Conservation (phyloP, 2,113 vertebrate species). For the Heterocephalus glaber region DNA sequence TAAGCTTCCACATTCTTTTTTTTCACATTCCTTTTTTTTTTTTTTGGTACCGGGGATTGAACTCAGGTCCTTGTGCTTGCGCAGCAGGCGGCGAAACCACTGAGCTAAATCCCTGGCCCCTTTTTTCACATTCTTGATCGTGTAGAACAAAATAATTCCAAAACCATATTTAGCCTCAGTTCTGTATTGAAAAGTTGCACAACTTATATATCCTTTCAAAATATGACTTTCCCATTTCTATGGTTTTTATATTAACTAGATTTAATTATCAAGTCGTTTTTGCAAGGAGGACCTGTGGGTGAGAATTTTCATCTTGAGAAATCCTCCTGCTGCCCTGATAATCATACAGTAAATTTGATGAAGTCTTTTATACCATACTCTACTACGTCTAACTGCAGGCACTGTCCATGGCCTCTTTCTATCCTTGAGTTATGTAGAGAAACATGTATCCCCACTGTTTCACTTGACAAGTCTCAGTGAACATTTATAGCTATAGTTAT, state of each 20-base stretch:
- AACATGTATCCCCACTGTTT: not conserved
- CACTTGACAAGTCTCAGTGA: not conserved
- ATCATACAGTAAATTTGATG: not conserved
- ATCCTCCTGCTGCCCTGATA: not conserved
- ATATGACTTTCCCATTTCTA: not conserved
- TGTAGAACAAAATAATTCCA: not conserved
- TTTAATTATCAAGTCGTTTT: constrained; percentile 17
- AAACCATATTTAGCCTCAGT: not conserved
- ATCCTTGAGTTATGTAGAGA: not conserved
- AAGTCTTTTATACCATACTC: not conserved
- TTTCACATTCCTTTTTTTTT: too few species aligned
- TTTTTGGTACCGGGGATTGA: too few species aligned
- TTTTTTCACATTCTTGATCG: too few species aligned
- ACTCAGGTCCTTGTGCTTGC: too few species aligned
- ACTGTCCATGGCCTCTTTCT: not conserved
- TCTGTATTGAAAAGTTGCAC: not conserved
- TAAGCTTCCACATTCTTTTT: not conserved
- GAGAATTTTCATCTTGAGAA: not conserved
- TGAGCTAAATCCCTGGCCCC: too few species aligned
- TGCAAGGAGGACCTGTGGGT: not conserved
- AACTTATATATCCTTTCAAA: not conserved
- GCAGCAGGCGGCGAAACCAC: too few species aligned
- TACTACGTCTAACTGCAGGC: not conserved
- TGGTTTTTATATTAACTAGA: not conserved
- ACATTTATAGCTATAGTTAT: not conserved